phyloP scores from a whole-genome alignment of 1,140 invertebrate species.

The Charaxes varanes region DNA sequence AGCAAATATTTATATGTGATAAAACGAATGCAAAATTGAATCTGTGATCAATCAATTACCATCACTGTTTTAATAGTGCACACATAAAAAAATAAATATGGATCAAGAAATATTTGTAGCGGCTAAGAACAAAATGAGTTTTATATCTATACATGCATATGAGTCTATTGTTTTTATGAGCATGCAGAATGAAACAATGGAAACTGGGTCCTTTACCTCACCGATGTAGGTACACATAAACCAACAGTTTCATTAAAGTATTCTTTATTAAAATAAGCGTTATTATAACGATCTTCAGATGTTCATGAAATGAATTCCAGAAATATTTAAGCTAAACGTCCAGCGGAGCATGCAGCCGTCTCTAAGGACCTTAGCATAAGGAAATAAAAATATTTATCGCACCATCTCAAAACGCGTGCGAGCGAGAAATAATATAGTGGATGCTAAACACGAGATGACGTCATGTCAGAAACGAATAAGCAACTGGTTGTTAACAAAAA shows the following conservation, averaged over 20 bases:
- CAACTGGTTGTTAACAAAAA: constrained; percentile 35
- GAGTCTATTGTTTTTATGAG: constrained; percentile 2
- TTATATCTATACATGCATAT: constrained; percentile 1
- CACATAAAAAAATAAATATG: too few species aligned
- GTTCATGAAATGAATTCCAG: constrained; percentile 13
- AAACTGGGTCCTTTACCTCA: constrained; percentile 11
- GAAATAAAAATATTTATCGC: constrained; percentile 10
- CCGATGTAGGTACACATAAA: constrained; percentile 5
- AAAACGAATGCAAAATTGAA: too few species aligned
- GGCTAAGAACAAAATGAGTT: too few species aligned
- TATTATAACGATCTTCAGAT: constrained; percentile 16
- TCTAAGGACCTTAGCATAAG: constrained; percentile 6
- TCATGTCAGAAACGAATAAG: constrained; percentile 39
- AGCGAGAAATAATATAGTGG: constrained; percentile 31
- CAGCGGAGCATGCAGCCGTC: not conserved
- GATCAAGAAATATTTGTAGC: too few species aligned
- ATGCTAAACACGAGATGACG: constrained; percentile 37
- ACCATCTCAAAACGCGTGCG: constrained; percentile 18
- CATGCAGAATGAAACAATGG: constrained; percentile 12
- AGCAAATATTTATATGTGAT: too few species aligned
- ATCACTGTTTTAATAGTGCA: too few species aligned
- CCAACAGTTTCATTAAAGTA: constrained; percentile 19
- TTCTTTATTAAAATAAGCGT: constrained; percentile 23
- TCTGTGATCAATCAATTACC: too few species aligned
- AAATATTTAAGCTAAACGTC: constrained; percentile 19